Evolutionary conservation across 2,888 invertebrate genomes (phyloP), one percentile per base, ranked within the genome.

Genomic region (Lepidocyrtinus sp.): DNA sequence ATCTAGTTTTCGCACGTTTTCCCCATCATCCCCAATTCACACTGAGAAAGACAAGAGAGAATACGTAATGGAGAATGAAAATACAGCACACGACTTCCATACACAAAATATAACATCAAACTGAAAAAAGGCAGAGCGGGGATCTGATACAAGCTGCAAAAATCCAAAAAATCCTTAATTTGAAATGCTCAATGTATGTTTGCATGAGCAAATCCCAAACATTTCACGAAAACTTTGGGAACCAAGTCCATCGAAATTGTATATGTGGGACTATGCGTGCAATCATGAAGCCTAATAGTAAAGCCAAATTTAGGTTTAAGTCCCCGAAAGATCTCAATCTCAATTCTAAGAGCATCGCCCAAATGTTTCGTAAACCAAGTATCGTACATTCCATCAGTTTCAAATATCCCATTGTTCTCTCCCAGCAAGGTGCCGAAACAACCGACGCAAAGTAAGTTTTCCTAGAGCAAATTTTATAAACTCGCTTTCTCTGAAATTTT

Each of bases 1-100:
- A 68, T 68, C 68, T 36, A 68, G 62, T 70, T 75, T 70, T 70
- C 61, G 64, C 76, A 77, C 71, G 76, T 77, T 77, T 77, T 65
- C 71, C 26, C 71, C 65, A 77, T 77, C 76, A 77, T 77, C 65
- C 71, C 64, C 67, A 67, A 71, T 77, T 63, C 71, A 70, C 59
- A 69, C 59, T 50, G 9, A 61, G 59, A 59, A n/a, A 19, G 55
- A 64, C 24, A 62, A 19, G 45, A 50, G 5, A 50, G 50, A 50
- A 50, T 50, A 50, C 50, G 50, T 50, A 50, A 50, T 50, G 50
- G 50, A 50, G 50, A 50, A 50, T 50, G 50, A 50, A 50, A 50
- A 50, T 50, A 50, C 50, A 17, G 50, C 50, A 50, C 50, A 50
- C 50, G 50, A 50, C 50, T 50, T 2, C 50, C 50, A 50, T 50